Evolutionary conservation across 2,888 invertebrate genomes (phyloP), one percentile per base, ranked within the genome.

Genomic region (Amblyjoppa fuscipennis): DNA sequence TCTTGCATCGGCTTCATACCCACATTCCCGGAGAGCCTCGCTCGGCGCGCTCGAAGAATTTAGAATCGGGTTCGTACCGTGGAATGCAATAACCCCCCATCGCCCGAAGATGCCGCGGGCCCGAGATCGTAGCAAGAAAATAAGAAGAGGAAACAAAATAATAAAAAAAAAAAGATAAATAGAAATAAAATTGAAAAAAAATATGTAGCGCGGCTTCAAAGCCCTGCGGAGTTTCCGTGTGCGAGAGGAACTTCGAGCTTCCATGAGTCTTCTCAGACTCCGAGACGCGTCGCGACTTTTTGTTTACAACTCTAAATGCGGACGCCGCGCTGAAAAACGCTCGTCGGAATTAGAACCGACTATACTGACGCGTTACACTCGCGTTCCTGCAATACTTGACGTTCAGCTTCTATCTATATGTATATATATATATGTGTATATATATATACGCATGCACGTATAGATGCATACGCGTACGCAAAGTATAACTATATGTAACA

Each of bases 41-140:
- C 56, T 59, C 64, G 49, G 51, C 64, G 49, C 31, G 61, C 78
- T 69, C 20, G 25, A 41, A 59, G 81, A 81, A 81, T 81, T 74
- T 74, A 74, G 71, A 45, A 80, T 71, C 34, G 68, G 56, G 11
- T 51, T 73, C 59, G 56, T 20, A 9, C 11, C 64, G 16, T 38
- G 81, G 81, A 81, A 81, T 81, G 81, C 81, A 81, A 81, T 81
- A 81, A 81, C 64, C 53, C 34, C 66, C 66, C 20, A 9, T 20
- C 73, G 73, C 38, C 38, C 38, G 11, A 56, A 20, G 56, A 16
- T 38, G 31, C 38, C 56, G 11, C 49, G n/a, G 16, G 28, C 49
- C 16, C 28, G 34, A 34, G 64, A 64, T 34, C 64, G 34, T 16
- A 31, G 13, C 34, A 13, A 20, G 13, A 45, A 45, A 34, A 64